Base-by-base conservation (phyloP, 2,113 vertebrate genomes). In the Ageneiosus marmoratus region DNA sequence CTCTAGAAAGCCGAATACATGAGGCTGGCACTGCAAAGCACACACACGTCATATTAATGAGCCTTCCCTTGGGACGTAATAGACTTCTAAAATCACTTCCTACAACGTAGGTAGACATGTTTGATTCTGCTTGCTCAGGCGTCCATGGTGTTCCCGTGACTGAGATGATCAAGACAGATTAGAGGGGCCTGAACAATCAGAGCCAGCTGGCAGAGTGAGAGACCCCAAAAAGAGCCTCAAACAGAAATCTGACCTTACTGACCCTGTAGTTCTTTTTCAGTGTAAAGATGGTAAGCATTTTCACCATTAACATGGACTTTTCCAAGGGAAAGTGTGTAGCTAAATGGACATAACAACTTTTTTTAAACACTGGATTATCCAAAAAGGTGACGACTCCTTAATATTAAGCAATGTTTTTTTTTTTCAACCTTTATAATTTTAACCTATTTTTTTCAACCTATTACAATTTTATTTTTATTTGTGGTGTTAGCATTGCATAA, bases 61-160 rank as follows among this genome's bases (percentile, higher is more conserved):
- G 73, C 62, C 83, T 60, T 75, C 78, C 80, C 84, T 24, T 63
- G 82, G 85, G 85, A 86, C 41, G 62, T 56, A 80, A 84, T 87
- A 74, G 72, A 84, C 80, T 85, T 83, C 70, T 77, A 85, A 85
- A 85, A 87, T 85, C 76, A 77, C 80, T 82, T 87, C 80, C 76
- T 87, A 50, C 78, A 29, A 79, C 80, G 70, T 87, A 87, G 80
- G 76, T 87, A 86, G 84, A 67, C 76, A 79, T n/a, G 76, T 85
- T 87, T 85, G 86, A 87, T 87, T 87, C 81, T 87, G 60, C 77
- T 87, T 62, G 53, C 83, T 83, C 83, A 87, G 77, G 83, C 83
- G 53, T 87, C 86, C 83, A 85, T 85, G 83, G 77, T 82, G 44
- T 84, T 83, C 80, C 74, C 34, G 72, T 80, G 80, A 55, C 69